These are phyloP conservation scores for Leptopilina syphax DNA, from an alignment of 2,888 invertebrate species.

Conservation along the genomic window DNA sequence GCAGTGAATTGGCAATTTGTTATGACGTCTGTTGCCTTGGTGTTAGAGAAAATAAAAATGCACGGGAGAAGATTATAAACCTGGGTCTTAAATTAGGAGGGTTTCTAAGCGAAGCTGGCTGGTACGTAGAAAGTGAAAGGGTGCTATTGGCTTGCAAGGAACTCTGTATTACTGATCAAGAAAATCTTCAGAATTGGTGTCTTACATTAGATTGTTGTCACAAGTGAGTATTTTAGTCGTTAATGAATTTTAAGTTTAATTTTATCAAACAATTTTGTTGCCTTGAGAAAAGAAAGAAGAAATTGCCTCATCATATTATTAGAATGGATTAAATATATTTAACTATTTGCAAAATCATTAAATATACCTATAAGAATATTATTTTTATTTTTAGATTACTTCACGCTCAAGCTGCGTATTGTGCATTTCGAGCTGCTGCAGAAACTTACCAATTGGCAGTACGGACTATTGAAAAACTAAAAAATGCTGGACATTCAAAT, in stretches of 20 bases:
- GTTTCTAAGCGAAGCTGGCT: constrained; percentile 93
- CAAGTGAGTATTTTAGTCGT: constrained; percentile 80
- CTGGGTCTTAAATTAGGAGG: constrained; percentile 78
- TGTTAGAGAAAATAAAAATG: constrained; percentile 57
- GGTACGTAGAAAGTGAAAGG: constrained; percentile 87
- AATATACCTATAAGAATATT: background rate
- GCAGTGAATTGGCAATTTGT: constrained; percentile 75
- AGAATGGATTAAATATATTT: background rate
- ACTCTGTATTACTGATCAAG: constrained; percentile 80
- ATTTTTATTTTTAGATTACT: constrained; percentile 82
- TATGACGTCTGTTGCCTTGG: constrained; percentile 66
- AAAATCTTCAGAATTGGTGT: constrained; percentile 80
- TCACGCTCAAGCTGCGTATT: constrained; percentile 89
- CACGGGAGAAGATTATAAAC: constrained; percentile 67
- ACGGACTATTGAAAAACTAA: constrained; percentile 78
- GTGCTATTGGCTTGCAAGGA: constrained; percentile 84
- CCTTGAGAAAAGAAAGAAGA: background rate
- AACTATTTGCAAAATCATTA: constrained; percentile 49
- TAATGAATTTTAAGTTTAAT: background rate
- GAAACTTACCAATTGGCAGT: constrained; percentile 83
- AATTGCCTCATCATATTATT: background rate
- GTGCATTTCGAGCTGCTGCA: constrained; percentile 87
- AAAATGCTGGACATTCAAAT: constrained; percentile 68
- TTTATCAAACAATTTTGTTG: too few species aligned
- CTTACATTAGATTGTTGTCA: constrained; percentile 90